These are phyloP conservation scores for Pelobates cultripes DNA, from an alignment of 2,797 vertebrate species.

Conservation along the genomic window DNA sequence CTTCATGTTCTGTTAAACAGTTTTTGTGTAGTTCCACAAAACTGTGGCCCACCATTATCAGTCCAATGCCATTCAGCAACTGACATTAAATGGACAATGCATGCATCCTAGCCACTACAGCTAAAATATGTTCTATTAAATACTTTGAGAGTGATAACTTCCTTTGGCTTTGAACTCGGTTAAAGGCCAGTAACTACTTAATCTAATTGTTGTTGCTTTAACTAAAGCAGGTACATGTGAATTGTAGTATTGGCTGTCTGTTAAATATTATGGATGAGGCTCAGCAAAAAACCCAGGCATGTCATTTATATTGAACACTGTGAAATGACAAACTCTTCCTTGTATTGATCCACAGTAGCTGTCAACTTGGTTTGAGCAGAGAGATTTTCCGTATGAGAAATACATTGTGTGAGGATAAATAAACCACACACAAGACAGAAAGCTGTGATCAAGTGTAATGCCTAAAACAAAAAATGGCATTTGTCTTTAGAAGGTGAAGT, in stretches of 20 bases:
- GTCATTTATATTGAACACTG: slow-evolving; percentile 24
- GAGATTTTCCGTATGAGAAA: not conserved
- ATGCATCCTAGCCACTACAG: no score
- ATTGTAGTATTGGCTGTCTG: not conserved
- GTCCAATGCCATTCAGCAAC: no score
- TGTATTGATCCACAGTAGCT: slow-evolving; percentile 24
- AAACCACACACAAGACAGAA: not conserved
- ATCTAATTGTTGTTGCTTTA: not conserved
- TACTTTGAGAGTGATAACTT: no score
- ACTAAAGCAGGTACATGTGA: not conserved
- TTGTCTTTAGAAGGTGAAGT: not conserved
- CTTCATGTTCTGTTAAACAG: no score
- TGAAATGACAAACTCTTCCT: not conserved
- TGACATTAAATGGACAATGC: no score
- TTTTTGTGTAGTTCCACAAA: no score
- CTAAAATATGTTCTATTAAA: no score
- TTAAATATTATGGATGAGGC: slow-evolving; percentile 21
- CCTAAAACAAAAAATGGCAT: not conserved
- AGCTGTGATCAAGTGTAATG: not conserved
- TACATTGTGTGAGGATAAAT: not conserved
- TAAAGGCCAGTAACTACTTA: no score
- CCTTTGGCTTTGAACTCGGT: no score
- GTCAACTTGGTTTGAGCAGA: not conserved
- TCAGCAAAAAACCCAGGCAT: slow-evolving; percentile 1
- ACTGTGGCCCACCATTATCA: no score